Base-by-base conservation (phyloP, 2,797 vertebrate species). In the Ficedula albicollis region DNA sequence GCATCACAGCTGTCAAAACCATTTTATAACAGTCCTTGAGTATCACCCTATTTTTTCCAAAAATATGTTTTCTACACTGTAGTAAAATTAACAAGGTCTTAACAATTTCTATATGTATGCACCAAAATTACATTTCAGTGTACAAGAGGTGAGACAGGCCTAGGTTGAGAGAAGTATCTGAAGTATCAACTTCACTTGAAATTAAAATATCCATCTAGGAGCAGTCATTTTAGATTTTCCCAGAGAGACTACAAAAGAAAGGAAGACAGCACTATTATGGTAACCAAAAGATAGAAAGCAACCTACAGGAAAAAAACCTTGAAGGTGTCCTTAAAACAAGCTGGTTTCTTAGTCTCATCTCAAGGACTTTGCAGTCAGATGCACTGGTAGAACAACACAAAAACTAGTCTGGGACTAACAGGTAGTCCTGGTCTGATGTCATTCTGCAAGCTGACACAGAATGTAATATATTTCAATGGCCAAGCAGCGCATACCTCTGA, bases 231-330 rank as follows among this genome's bases (percentile, higher is more conserved):
- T 10, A 83, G 11, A 89, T 72, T 85, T 90, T 59, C 32, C 30
- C 43, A 27, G 17, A 27, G 18, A 68, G 14, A 78, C 20, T 70
- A 63, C 21, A 46, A 19, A 84, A 32, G 32, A 68, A 74, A 26
- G 16, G 7, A 69, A 49, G 41, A 62, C 11, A 62, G 23, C 22
- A 32, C 21, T 59, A 27, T 32, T 62, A 63, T 11, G 19, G 7
- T 64, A 91, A 73, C 7, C 11, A 64, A 83, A 87, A 51, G 17
- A 15, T 21, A 78, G 22, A 66, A 15, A 82, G 30, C 11, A 30
- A 83, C 7, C 17, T 30, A 34, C 3, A 11, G 30, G 9, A 3
- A 20, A 44, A 58, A 17, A 30, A 5, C 0, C 1, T 1, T 66
- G 25, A 52, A 34, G 15, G 21, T 11, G 8, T 54, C 30, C 52